Evolutionary conservation across 1,140 invertebrate genomes (phyloP).

Genomic region (Drosophila nikananu): DNA sequence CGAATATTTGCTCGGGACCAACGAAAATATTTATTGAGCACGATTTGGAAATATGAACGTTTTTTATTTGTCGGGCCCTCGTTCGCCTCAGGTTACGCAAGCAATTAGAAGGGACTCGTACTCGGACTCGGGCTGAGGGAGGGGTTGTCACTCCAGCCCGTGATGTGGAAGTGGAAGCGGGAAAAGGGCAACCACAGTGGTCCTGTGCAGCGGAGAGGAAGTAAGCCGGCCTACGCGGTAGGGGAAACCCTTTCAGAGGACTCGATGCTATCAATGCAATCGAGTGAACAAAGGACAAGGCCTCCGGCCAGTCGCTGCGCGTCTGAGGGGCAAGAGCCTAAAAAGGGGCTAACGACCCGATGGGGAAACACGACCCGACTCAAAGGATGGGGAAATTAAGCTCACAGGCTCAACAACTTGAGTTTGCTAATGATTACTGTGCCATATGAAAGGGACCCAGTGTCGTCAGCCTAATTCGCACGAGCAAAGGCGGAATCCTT

Average conservation of each 20-base stretch:
- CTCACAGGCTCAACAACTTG: conserved; percentile 28
- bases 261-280: conserved; percentile 56
- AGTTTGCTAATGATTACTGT: conserved; percentile 29
- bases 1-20: conserved; percentile 59
- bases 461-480: background rate
- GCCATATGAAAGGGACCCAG: conserved; percentile 18
- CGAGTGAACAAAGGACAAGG: conserved; percentile 66
- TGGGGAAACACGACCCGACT: conserved; percentile 31
- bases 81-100: conserved; percentile 75
- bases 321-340: conserved; percentile 33
- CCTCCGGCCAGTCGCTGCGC: conserved; percentile 21
- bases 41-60: conserved; percentile 81
- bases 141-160: conserved; percentile 61
- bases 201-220: conserved; percentile 67
- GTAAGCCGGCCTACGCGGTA: conserved; percentile 68
- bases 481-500: background rate
- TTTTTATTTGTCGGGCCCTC: conserved; percentile 39
- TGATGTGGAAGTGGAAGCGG: conserved; percentile 9
- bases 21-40: conserved; percentile 80
- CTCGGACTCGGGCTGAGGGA: conserved; percentile 6
- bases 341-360: conserved; percentile 48
- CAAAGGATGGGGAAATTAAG: conserved; percentile 40
- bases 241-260: conserved; percentile 17
- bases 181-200: conserved; percentile 65
- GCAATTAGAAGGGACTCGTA: conserved; percentile 75